These are phyloP conservation scores for Parauchenoglanis punctatus DNA, from an alignment of 2,797 vertebrate genomes.

Conservation along the genomic window DNA sequence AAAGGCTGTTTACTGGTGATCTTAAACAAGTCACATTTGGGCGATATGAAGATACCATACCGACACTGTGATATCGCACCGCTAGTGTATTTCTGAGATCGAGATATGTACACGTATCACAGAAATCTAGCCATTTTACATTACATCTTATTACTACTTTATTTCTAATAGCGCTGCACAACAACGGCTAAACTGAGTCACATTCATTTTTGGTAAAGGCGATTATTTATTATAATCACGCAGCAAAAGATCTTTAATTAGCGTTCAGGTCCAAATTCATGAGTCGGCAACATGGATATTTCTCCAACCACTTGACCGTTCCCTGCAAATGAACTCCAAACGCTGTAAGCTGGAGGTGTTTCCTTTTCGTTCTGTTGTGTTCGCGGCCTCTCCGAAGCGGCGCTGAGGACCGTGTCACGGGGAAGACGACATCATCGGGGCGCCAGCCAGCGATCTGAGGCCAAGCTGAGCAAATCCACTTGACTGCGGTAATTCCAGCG, in stretches of 20 bases:
- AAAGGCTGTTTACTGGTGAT: background rate
- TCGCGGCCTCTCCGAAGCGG: background rate
- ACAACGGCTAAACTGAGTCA: background rate
- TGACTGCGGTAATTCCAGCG: conserved; percentile 45
- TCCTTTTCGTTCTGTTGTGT: background rate
- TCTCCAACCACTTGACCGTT: background rate
- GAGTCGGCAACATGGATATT: background rate
- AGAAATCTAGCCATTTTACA: background rate
- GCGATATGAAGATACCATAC: background rate
- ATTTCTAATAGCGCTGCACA: background rate
- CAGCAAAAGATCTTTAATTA: background rate
- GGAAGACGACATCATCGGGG: conserved; percentile 12
- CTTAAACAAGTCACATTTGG: background rate
- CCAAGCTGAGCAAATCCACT: conserved; percentile 54
- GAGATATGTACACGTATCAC: background rate
- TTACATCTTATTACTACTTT: background rate
- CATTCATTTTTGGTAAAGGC: background rate
- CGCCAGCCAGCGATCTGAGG: conserved; percentile 42
- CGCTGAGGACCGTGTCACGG: background rate
- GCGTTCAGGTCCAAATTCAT: background rate
- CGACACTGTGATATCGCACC: background rate
- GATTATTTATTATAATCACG: background rate
- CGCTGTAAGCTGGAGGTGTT: background rate
- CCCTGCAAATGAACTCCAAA: background rate
- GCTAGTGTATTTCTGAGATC: too few species aligned